Evolutionary conservation across 1,140 invertebrate species (phyloP).

Genomic region (Leptopilina boulardi): DNA sequence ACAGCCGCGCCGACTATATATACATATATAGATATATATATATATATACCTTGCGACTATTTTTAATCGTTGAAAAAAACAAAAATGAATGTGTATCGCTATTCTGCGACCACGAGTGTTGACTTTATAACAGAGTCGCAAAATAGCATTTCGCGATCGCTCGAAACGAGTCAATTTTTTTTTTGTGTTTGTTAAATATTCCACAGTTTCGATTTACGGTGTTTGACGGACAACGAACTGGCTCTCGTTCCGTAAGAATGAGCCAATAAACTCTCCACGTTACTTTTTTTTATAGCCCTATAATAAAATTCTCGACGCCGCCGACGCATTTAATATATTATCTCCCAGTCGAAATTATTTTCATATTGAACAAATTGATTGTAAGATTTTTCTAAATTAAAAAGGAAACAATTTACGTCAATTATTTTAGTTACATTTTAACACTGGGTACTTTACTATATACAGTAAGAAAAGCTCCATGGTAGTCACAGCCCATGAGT

Average conservation of each 20-base stretch:
- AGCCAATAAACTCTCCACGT: slow-evolving; percentile 61
- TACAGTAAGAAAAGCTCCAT: too few relatives aligned
- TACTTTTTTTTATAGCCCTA: slow-evolving; percentile 61
- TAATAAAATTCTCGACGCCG: slow-evolving; percentile 34
- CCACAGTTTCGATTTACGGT: slow-evolving; percentile 19
- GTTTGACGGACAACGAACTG: slow-evolving; percentile 49
- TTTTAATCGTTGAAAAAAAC: not conserved
- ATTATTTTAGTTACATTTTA: too few relatives aligned
- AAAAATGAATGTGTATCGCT: not conserved
- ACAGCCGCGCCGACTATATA: slow-evolving; percentile 39
- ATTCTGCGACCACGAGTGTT: slow-evolving; percentile 7
- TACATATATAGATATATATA: not conserved
- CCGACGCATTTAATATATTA: not conserved
- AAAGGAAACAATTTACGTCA: too few relatives aligned
- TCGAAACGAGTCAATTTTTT: slow-evolving; percentile 36
- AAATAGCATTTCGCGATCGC: slow-evolving; percentile 32
- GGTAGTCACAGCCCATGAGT: too few relatives aligned
- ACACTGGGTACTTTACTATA: too few relatives aligned
- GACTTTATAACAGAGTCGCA: not conserved
- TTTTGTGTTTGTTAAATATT: not conserved
- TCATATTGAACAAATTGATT: not conserved
- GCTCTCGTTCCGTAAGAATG: slow-evolving; percentile 59
- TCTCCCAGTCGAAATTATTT: not conserved
- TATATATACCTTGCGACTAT: not conserved
- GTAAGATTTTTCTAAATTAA: too few relatives aligned